These are phyloP conservation scores for Umimayanthus chanpuru DNA, from an alignment of 92 coral and sea anemone species.

Conservation along the genomic window DNA sequence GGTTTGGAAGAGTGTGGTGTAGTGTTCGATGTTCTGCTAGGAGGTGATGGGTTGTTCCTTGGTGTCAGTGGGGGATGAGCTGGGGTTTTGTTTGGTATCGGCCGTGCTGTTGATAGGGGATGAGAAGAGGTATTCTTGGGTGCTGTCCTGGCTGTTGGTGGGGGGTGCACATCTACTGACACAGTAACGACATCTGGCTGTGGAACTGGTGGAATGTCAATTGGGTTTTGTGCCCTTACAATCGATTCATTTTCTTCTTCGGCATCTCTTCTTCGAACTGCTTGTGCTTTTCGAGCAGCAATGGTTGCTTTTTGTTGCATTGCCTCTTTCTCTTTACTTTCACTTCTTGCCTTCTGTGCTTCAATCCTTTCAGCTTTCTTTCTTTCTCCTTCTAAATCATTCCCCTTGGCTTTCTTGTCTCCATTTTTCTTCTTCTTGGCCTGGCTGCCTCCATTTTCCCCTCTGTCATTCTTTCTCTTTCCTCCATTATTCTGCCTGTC, in stretches of 20 bases:
- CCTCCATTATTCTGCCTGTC: not conserved
- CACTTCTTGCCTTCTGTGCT: too few relatives aligned
- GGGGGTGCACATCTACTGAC: not conserved
- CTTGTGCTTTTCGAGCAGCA: not conserved
- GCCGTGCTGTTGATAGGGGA: too few relatives aligned
- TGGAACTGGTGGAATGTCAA: not conserved
- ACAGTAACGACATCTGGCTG: not conserved
- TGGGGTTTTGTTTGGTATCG: too few relatives aligned
- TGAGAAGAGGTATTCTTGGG: too few relatives aligned
- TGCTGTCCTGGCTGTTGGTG: not conserved
- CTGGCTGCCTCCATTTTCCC: not conserved
- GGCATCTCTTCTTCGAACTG: not conserved
- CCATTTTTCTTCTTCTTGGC: not conserved
- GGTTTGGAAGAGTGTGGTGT: not conserved
- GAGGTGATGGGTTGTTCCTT: not conserved
- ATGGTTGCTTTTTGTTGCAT: not conserved
- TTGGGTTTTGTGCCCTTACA: not conserved
- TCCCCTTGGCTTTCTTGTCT: not conserved
- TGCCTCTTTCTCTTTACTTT: not conserved
- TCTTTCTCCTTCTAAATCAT: not conserved
- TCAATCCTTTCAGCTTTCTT: not conserved
- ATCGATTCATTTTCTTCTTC: not conserved
- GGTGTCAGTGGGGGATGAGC: too few relatives aligned
- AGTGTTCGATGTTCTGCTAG: not conserved
- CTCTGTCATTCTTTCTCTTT: not conserved